Evolutionary conservation across 2,113 vertebrate genomes (phyloP).

Genomic region (rat (Rattus norvegicus)): DNA sequence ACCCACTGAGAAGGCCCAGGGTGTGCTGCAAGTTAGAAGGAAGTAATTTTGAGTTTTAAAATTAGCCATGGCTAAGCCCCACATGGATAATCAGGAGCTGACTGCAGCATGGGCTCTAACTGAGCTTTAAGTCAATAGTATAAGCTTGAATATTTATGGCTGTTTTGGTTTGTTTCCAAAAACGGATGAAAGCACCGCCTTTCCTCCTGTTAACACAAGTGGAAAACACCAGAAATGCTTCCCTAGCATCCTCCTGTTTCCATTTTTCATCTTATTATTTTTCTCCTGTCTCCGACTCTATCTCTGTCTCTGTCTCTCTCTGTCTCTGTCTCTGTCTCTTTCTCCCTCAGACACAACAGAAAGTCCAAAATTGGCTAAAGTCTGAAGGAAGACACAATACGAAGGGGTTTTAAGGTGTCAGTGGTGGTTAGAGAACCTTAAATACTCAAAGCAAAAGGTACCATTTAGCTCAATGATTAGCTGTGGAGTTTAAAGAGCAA

Average conservation of each 20-base stretch:
- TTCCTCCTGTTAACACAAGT: conserved; percentile 70
- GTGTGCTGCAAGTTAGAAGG: conserved; percentile 42
- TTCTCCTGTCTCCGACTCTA: neutral
- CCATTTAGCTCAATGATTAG: conserved; percentile 19
- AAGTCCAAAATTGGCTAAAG: too few species aligned
- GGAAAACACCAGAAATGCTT: conserved; percentile 70
- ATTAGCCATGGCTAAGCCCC: conserved; percentile 79
- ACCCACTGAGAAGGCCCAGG: conserved; percentile 16
- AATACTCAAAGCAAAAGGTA: conserved; percentile 25
- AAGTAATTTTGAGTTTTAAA: conserved; percentile 80
- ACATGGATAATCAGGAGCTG: conserved; percentile 76
- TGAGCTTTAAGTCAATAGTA: conserved; percentile 81
- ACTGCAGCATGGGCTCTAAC: conserved; percentile 72
- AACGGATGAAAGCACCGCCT: conserved; percentile 67
- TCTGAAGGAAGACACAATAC: conserved; percentile 35
- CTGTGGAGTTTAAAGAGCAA: conserved; percentile 35
- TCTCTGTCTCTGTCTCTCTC: too few species aligned
- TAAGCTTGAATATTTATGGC: conserved; percentile 81
- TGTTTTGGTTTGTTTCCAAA: conserved; percentile 80
- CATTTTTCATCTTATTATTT: neutral
- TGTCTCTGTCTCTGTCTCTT: too few species aligned
- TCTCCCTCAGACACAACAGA: too few species aligned
- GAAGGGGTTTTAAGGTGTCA: conserved; percentile 40
- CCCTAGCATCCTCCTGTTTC: conserved; percentile 38
- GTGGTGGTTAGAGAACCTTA: neutral